Base-by-base conservation (phyloP, 2,113 vertebrate species). In the Corythornis cristatus region DNA sequence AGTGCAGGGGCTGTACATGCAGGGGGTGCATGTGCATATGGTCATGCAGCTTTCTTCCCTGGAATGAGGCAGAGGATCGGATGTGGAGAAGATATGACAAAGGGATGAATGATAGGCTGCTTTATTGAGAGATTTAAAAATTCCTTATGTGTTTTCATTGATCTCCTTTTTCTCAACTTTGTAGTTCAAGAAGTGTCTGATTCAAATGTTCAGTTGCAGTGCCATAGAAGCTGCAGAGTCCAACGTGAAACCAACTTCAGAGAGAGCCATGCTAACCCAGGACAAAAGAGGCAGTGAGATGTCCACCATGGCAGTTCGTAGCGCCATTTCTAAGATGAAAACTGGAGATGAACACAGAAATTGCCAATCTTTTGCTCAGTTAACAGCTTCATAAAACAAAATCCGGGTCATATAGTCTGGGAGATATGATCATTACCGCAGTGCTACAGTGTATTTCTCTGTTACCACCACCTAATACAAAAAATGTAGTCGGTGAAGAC, bases 181-280 rank as follows among this genome's bases (percentile, higher is more conserved):
- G 28, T 93, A 99, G 99, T 99, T 99, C 96, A 98, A 98, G 82
- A 98, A 98, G 89, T 99, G 98, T 95, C 94, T 99, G 60, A 95
- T 98, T 84, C 97, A 98, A 90, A 97, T 98, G 93, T 98, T 98
- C 84, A 97, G 94, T 28, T 98, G 98, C 85, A 86, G 65, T 42
- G 75, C 54, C 58, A 70, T 29, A 31, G 86, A 82, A 51, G 68
- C 94, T 26, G 83, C 77, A 2, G 98, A 98, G 21, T 91, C 93
- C 80, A 97, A 97, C 53, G 1, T 89, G 71, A 98, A 98, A 80
- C 96, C 91, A 19, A 92, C 97, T 45, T 96, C 97, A 31, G 97
- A 98, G 42, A 96, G 96, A 58, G 97, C 86, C 7, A 91, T 76
- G 33, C 88, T 96, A 7, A 97, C 95, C 6, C 97, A 33, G 6